A percentile compares a stretch with the other conserved stretches of the same genome.
Conservation (phyloP, 2,888 invertebrate genomes). For the Pyrochroa serraticornis region DNA sequence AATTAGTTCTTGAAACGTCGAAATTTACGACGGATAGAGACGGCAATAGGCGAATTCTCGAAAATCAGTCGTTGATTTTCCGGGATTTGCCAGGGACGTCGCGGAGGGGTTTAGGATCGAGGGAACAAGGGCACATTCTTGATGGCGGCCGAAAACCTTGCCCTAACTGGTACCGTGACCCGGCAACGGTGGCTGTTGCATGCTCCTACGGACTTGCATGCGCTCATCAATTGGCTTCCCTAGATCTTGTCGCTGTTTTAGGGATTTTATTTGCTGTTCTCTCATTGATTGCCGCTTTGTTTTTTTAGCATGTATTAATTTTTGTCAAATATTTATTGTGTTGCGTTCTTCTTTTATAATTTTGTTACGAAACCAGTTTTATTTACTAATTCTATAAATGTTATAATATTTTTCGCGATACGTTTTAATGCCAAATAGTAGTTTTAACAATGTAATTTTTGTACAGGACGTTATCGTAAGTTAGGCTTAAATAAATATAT, state of each 20-base stretch:
- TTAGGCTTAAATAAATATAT: not conserved
- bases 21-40: conserved; percentile 28
- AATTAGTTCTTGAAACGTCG: conserved; percentile 49
- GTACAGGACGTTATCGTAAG: not conserved
- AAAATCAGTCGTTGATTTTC: conserved; percentile 26
- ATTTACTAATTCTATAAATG: conserved; percentile 12
- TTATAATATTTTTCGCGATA: conserved; percentile 3
- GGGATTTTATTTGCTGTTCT: conserved; percentile 77
- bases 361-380: not conserved
- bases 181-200: conserved; percentile 74
- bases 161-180: conserved; percentile 64
- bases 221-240: conserved; percentile 71
- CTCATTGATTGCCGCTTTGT: conserved; percentile 72
- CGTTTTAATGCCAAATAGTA: conserved; percentile 38
- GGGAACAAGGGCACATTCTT: conserved; percentile 40
- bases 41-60: conserved; percentile 13
- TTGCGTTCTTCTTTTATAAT: conserved; percentile 23
- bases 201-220: conserved; percentile 77
- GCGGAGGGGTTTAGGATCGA: conserved; percentile 15
- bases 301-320: conserved; percentile 59
- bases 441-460: conserved; percentile 7
- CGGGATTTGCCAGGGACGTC: conserved; percentile 31
- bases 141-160: conserved; percentile 34
- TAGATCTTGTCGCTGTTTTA: conserved; percentile 77
- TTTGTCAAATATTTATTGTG: conserved; percentile 17